Conservation (phyloP, 2,113 vertebrate genomes). For the Pardalotus punctatus region DNA sequence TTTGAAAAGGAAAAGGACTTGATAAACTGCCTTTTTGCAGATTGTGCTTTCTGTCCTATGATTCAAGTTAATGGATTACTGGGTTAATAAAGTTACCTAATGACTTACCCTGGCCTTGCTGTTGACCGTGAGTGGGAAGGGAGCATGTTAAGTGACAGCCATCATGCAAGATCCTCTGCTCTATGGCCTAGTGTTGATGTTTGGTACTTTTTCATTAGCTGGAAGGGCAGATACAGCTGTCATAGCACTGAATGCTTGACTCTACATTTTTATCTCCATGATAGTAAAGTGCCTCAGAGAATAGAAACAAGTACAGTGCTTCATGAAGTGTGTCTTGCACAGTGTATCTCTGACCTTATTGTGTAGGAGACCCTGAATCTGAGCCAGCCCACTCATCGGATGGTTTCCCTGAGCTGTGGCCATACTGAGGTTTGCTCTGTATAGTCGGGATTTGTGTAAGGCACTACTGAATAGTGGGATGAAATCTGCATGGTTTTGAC, state of each 20-base stretch:
- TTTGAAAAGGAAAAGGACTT: background rate
- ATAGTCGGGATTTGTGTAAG: background rate
- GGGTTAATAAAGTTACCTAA: slow-evolving; percentile 23
- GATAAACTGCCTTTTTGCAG: background rate
- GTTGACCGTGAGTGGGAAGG: background rate
- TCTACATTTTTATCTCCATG: slow-evolving; percentile 5
- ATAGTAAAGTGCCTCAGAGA: background rate
- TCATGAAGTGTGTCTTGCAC: background rate
- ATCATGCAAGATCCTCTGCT: background rate
- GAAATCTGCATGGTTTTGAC: background rate
- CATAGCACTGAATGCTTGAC: background rate
- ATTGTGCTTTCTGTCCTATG: background rate
- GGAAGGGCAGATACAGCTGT: background rate
- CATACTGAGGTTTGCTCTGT: background rate
- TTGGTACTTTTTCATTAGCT: slow-evolving; percentile 45
- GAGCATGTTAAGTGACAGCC: background rate
- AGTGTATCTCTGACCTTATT: background rate
- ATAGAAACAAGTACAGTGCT: background rate
- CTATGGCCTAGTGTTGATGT: background rate
- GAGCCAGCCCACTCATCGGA: background rate
- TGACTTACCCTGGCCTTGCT: background rate
- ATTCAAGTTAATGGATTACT: slow-evolving; percentile 3
- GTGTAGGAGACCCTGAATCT: background rate
- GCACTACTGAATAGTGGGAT: background rate
- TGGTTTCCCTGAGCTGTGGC: background rate